phyloP scores from a whole-genome alignment of 2,888 invertebrate species.

The Eledona agricola region DNA sequence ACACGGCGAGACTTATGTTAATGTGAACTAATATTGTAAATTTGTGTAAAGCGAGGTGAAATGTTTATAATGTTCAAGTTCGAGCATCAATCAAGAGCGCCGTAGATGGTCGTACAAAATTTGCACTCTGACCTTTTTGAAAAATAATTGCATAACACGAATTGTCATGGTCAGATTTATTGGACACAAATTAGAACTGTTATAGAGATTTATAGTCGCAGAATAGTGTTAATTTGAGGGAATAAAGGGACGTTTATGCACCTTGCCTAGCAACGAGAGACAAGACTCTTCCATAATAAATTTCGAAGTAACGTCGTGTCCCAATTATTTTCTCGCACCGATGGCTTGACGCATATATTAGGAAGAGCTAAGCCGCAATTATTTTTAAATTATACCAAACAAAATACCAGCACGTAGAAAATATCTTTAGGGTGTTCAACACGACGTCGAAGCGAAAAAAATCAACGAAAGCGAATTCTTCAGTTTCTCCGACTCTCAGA shows the following conservation, averaged over 20 bases:
- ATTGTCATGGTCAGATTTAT: conserved; percentile 54
- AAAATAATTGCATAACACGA: conserved; percentile 52
- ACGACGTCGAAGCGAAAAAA: conserved; percentile 11
- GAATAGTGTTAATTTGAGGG: conserved; percentile 40
- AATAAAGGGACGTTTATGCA: conserved; percentile 32
- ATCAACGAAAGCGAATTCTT: conserved; percentile 13
- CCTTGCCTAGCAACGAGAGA: conserved; percentile 35
- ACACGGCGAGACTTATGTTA: conserved; percentile 2
- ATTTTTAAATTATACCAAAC: conserved; percentile 53
- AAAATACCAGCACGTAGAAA: conserved; percentile 31
- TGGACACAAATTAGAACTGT: conserved; percentile 56
- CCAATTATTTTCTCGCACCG: conserved; percentile 64
- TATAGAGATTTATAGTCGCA: conserved; percentile 53
- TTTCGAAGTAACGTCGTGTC: conserved; percentile 62
- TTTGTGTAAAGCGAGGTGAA: conserved; percentile 11
- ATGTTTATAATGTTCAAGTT: conserved; percentile 29
- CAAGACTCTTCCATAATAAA: conserved; percentile 54
- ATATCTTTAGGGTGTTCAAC: conserved; percentile 29
- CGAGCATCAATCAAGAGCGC: conserved; percentile 45
- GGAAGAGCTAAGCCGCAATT: conserved; percentile 56
- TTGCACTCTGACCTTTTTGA: conserved; percentile 52
- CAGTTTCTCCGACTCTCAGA: conserved; percentile 10
- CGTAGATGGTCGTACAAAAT: conserved; percentile 49
- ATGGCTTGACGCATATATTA: conserved; percentile 62
- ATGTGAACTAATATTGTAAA: conserved; percentile 16